Evolutionary conservation across 2,888 invertebrate genomes (phyloP).

Genomic region (Bembecia ichneumoniformis): DNA sequence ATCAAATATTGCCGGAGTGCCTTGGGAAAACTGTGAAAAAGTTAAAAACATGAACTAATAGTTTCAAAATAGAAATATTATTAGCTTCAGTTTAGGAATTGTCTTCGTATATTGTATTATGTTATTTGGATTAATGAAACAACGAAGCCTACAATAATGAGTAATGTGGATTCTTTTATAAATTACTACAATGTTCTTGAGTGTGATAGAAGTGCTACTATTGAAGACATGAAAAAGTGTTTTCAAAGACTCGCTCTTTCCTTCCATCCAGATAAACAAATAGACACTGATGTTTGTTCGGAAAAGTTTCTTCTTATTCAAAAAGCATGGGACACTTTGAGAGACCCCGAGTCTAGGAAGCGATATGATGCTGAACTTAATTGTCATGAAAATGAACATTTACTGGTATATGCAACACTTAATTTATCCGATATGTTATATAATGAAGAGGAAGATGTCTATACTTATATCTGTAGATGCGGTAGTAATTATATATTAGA

Average conservation of each 20-base stretch:
- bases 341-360: constrained; percentile 72
- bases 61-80: no score
- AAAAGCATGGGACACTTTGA: constrained; percentile 80
- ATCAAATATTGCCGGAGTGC: no score
- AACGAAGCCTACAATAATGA: no score
- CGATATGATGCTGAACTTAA: constrained; percentile 76
- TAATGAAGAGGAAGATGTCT: constrained; percentile 34
- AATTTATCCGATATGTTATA: constrained; percentile 56
- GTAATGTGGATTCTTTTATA: constrained; percentile 10
- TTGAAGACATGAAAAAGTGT: constrained; percentile 73
- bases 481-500: constrained; percentile 74
- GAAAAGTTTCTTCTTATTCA: constrained; percentile 62
- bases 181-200: constrained; percentile 71
- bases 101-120: no score
- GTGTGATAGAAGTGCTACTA: constrained; percentile 64
- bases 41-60: no score
- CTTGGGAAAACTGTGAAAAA: no score
- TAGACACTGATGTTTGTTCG: constrained; percentile 17
- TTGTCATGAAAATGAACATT: constrained; percentile 71
- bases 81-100: no score
- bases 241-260: constrained; percentile 72
- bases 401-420: constrained; percentile 75
- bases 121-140: no score
- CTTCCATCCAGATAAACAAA: constrained; percentile 76
- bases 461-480: constrained; percentile 78